Base-by-base conservation (phyloP, 2,113 vertebrate genomes). In the Leptocoma aspasia region DNA sequence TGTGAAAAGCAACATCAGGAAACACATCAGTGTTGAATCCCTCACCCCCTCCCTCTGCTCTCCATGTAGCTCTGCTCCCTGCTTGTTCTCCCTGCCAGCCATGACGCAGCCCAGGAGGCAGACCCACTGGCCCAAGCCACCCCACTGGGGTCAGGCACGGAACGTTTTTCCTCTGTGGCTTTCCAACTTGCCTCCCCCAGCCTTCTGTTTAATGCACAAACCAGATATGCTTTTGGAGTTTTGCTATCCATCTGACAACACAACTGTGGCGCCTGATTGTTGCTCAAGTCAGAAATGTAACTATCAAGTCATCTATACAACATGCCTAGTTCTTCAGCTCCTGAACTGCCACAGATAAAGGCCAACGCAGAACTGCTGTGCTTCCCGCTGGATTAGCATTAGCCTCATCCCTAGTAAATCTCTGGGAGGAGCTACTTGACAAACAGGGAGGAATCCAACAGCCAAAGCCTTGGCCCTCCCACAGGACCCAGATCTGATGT, bases 161-260 rank as follows among this genome's bases (percentile, higher is more conserved):
- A 54, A 15, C 0, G 0, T 16, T 60, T 9, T 35, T 53, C 15
- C 54, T 52, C 53, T 39, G 5, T 1, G 0, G 4, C 59, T 85
- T 83, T 68, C 80, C 69, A 73, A 7, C 10, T 63, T 63, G 63
- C 37, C 56, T 70, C 64, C 39, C 81, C 72, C 27, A 8, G 5
- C 19, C n/a, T 70, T 59, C 33, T 3, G 4, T 30, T 63, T 42
- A 56, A 27, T 3, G 8, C 26, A 44, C 27, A 78, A 69, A 86
- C n/a, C 66, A 93, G 66, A 88, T 72, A 66, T 66, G 63, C 2
- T 0, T n/a, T 45, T 41, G 21, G 26, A 63, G 49, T n/a, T 94
- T 60, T 88, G 66, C 45, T 85, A 2, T 63, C 6, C 4, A 6
- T 66, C 53, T 70, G 52, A 10, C 6, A 68, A 71, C 33, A 19